These are phyloP conservation scores for Intellagama lesueurii DNA, from an alignment of 2,797 vertebrate genomes.

Conservation along the genomic window DNA sequence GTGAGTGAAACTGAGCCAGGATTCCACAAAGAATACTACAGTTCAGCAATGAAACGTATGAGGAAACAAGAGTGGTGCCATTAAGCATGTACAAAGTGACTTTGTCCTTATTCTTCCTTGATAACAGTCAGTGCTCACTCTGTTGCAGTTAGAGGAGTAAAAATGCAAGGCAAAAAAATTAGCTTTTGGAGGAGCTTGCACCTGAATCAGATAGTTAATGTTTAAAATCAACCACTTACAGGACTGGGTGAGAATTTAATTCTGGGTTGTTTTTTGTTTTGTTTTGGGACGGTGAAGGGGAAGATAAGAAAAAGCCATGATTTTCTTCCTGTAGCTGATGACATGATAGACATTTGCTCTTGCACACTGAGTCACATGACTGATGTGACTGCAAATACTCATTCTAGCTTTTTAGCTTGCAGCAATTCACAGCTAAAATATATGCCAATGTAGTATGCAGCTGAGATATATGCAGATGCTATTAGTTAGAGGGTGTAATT, in stretches of 20 bases:
- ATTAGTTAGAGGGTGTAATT: too few relatives aligned
- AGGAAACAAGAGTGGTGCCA: neutral
- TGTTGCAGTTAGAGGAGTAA: neutral
- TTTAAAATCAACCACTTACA: neutral
- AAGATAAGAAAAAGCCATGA: too few relatives aligned
- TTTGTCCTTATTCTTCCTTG: neutral
- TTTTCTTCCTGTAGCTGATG: too few relatives aligned
- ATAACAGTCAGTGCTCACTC: neutral
- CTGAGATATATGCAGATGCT: too few relatives aligned
- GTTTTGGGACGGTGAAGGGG: neutral
- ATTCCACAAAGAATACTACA: neutral
- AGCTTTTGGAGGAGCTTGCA: neutral
- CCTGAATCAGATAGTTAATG: neutral
- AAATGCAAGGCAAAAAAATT: neutral
- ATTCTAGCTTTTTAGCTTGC: too few relatives aligned
- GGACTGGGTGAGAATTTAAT: neutral
- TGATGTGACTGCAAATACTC: too few relatives aligned
- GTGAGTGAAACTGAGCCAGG: neutral
- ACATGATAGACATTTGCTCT: too few relatives aligned
- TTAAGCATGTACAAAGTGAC: neutral
- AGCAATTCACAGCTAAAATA: too few relatives aligned
- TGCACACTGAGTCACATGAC: too few relatives aligned
- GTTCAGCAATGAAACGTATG: neutral
- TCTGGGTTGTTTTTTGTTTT: too few relatives aligned
- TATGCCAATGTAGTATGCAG: too few relatives aligned